phyloP scores from a whole-genome alignment of 1,140 invertebrate species.

The Papilio polytes region DNA sequence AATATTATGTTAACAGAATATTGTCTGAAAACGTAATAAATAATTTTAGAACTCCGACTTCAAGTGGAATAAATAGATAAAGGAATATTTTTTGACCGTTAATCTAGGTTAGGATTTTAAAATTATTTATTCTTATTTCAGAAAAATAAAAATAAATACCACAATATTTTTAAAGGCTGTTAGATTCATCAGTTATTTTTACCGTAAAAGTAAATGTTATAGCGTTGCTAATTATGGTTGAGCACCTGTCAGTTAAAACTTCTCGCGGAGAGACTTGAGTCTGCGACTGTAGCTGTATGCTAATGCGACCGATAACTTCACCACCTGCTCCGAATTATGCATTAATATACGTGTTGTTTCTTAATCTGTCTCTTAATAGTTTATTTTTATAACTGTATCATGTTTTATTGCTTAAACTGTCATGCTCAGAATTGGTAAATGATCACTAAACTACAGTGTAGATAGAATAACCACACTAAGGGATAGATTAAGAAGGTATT shows the following conservation, averaged over 20 bases:
- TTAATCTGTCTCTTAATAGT: neutral
- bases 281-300: slow-evolving; percentile 23
- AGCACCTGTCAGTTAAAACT: neutral
- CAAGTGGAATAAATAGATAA: neutral
- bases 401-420: neutral
- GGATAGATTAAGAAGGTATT: too few species aligned
- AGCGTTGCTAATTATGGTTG: neutral
- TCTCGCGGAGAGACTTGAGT: neutral
- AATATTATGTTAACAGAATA: neutral
- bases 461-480: too few species aligned
- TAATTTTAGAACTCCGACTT: neutral
- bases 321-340: slow-evolving; percentile 28
- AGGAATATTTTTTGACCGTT: neutral
- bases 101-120: too few species aligned
- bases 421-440: too few species aligned
- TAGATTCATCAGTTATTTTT: neutral
- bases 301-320: slow-evolving; percentile 14
- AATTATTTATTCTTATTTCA: too few species aligned
- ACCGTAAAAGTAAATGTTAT: slow-evolving; percentile 10
- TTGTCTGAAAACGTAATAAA: neutral
- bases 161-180: neutral
- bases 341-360: neutral
- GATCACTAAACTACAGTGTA: too few species aligned
- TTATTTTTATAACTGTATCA: neutral
- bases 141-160: neutral